phyloP scores from a whole-genome alignment of 2,113 vertebrate species.

The Calypte anna region DNA sequence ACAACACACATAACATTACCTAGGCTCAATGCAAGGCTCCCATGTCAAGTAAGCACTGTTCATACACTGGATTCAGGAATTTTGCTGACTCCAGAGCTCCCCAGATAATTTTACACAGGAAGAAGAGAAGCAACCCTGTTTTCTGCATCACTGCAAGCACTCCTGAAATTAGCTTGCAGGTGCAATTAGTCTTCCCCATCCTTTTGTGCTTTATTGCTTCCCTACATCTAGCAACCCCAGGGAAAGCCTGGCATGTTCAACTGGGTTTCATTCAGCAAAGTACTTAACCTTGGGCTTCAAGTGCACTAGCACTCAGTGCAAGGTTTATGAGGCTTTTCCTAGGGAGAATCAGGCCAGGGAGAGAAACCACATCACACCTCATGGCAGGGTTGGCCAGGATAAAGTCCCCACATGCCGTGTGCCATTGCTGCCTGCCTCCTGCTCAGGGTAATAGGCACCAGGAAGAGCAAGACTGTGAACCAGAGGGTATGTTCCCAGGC shows the following conservation, averaged over 20 bases:
- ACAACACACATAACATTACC: background rate
- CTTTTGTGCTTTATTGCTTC: conserved; percentile 32
- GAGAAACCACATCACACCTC: background rate
- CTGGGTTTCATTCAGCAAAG: background rate
- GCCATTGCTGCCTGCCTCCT: background rate
- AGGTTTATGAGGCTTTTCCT: background rate
- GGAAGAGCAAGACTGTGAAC: background rate
- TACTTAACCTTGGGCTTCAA: background rate
- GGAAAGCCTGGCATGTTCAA: background rate
- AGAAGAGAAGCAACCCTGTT: conserved; percentile 12
- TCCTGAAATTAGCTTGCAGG: background rate
- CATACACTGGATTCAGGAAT: background rate
- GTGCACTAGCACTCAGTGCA: background rate
- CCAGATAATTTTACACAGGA: background rate
- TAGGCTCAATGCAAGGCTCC: background rate
- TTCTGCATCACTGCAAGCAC: background rate
- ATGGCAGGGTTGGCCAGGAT: background rate
- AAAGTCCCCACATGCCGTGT: background rate
- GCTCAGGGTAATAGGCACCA: background rate
- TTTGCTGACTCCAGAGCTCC: conserved; percentile 37
- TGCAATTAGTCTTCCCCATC: conserved; percentile 41
- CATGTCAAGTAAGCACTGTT: background rate
- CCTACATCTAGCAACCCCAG: background rate
- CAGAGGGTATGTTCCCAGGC: background rate
- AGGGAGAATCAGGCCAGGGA: background rate